Percentiles rank a stretch among this genome's conserved stretches.
Conservation (phyloP, 2,113 vertebrate genomes). For the Otus sunia region DNA sequence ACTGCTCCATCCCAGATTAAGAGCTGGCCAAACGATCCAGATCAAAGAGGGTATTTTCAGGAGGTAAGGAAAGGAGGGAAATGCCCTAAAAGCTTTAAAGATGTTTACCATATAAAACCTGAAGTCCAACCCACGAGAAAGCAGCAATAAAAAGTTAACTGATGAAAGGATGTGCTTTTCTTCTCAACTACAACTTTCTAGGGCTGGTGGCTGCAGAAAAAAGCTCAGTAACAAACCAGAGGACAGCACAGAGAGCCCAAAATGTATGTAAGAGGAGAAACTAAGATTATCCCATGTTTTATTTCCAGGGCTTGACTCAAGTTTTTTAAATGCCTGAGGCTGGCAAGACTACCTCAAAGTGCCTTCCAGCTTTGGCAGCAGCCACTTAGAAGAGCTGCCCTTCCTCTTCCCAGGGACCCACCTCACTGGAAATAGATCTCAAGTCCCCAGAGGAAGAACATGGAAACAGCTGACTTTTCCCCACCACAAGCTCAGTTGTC, state of each 20-base stretch:
- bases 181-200: neutral
- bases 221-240: neutral
- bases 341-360: neutral
- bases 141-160: neutral
- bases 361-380: neutral
- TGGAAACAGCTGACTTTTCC: constrained; percentile 30
- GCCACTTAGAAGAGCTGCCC: neutral
- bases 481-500: neutral
- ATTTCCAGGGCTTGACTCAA: neutral
- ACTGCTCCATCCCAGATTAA: neutral
- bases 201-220: neutral
- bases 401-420: constrained; percentile 28
- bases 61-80: neutral
- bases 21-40: neutral
- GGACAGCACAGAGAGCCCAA: neutral
- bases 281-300: neutral
- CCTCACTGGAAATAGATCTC: constrained; percentile 39
- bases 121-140: neutral
- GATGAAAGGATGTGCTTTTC: neutral
- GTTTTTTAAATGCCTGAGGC: neutral
- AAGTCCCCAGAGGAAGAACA: constrained; percentile 4
- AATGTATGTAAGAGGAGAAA: neutral
- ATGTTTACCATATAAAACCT: neutral
- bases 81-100: neutral
- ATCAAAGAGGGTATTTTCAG: neutral